These are phyloP conservation scores for Teleopsis dalmanni DNA, from an alignment of 1,140 invertebrate genomes.

Conservation along the genomic window DNA sequence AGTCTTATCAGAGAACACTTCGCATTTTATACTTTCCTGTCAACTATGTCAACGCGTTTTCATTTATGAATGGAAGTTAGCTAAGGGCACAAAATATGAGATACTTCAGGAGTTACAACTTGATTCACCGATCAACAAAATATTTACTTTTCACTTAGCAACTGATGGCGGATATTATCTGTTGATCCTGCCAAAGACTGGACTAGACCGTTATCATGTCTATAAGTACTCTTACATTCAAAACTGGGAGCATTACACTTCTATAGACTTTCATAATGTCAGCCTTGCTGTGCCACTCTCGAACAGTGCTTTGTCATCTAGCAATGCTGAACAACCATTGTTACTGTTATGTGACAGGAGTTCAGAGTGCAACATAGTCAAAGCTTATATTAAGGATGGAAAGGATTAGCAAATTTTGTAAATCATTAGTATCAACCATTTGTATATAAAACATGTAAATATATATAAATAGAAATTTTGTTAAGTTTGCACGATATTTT, in stretches of 20 bases:
- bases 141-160: slow-evolving; percentile 16
- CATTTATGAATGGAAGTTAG: slow-evolving; percentile 16
- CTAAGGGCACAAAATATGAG: neutral
- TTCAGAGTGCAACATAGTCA: slow-evolving; percentile 1
- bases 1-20: neutral
- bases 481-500: no score
- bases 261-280: slow-evolving; percentile 21
- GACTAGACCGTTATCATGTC: slow-evolving; percentile 23
- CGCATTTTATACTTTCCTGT: slow-evolving; percentile 26
- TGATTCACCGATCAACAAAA: slow-evolving; percentile 13
- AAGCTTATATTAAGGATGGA: neutral
- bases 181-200: slow-evolving; percentile 19
- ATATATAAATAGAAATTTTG: no score
- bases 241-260: slow-evolving; percentile 29
- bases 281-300: slow-evolving; percentile 21
- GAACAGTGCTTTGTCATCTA: neutral
- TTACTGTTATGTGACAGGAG: slow-evolving; percentile 3
- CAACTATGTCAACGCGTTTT: slow-evolving; percentile 22
- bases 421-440: neutral
- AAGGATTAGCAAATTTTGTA: neutral
- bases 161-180: slow-evolving; percentile 15
- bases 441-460: no score
- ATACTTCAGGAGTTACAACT: slow-evolving; percentile 23
- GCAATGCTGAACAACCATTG: neutral
- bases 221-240: slow-evolving; percentile 23